Percentiles rank a stretch among this genome's conserved stretches.
phyloP scores from a whole-genome alignment of 1,140 invertebrate species.

The Temnothorax longispinosus region DNA sequence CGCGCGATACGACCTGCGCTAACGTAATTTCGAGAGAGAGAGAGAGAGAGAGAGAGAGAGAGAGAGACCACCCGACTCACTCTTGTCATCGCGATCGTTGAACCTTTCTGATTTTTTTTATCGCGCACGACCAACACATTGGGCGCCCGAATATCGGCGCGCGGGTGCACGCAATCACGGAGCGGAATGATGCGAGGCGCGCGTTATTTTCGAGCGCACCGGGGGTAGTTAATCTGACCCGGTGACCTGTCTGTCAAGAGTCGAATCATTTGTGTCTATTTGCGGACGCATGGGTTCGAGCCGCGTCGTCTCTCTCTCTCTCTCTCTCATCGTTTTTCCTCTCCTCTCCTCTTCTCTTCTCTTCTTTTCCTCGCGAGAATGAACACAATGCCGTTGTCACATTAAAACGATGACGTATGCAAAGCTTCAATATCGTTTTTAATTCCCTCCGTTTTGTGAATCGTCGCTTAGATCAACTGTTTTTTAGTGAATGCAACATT shows the following conservation, averaged over 20 bases:
- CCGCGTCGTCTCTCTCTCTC: background rate
- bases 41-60: too few species aligned
- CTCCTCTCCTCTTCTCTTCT: background rate
- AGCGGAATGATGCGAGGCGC: constrained; percentile 32
- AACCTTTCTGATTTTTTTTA: constrained; percentile 11
- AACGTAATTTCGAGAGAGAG: background rate
- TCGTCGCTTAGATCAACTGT: background rate
- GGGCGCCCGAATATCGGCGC: background rate
- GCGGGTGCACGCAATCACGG: constrained; percentile 24
- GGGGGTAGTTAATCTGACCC: constrained; percentile 74
- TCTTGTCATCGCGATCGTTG: background rate
- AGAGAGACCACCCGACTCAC: background rate
- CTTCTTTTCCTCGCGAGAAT: background rate
- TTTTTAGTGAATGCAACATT: background rate
- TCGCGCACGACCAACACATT: background rate
- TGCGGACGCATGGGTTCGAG: constrained; percentile 52
- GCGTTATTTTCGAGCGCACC: constrained; percentile 70
- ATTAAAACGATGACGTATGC: background rate
- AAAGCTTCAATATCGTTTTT: background rate
- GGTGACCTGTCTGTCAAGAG: constrained; percentile 74
- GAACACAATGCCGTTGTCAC: background rate
- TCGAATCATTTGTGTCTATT: constrained; percentile 74
- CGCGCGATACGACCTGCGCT: background rate
- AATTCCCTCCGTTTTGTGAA: background rate
- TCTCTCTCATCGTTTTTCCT: background rate